Evolutionary conservation across 2,888 invertebrate genomes (phyloP).

Genomic region (Dicyrtomina minuta): DNA sequence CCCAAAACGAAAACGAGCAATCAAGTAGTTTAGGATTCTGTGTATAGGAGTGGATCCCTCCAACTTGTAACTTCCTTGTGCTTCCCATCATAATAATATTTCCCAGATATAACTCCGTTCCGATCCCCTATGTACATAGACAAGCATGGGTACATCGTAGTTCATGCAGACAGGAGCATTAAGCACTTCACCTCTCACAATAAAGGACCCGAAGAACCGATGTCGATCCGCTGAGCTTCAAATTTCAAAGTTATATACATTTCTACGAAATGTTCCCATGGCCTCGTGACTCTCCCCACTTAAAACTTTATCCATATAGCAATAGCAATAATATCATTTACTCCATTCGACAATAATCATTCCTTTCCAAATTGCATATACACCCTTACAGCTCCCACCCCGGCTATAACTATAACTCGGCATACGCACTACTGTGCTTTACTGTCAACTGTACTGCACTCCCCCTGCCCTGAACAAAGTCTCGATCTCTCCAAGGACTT

Average conservation of each 20-base stretch:
- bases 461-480: too few relatives aligned
- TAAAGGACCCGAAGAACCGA: slow-evolving; percentile 38
- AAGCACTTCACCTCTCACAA: slow-evolving; percentile 28
- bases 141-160: neutral
- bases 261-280: slow-evolving; percentile 45
- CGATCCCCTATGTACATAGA: neutral
- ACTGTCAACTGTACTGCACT: too few relatives aligned
- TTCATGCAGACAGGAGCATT: neutral
- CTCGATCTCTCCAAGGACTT: too few relatives aligned
- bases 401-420: too few relatives aligned
- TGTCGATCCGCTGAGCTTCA: slow-evolving; percentile 37
- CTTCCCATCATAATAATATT: neutral
- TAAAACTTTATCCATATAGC: slow-evolving; percentile 31
- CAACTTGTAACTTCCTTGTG: neutral
- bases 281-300: slow-evolving; percentile 32
- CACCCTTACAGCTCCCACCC: neutral
- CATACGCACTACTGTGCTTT: too few relatives aligned
- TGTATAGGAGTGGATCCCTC: too few relatives aligned
- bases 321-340: slow-evolving; percentile 23
- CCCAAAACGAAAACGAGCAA: slow-evolving; percentile 38
- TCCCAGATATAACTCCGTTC: neutral
- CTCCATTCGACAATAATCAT: slow-evolving; percentile 26
- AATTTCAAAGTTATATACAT: slow-evolving; percentile 37
- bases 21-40: too few relatives aligned
- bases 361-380: slow-evolving; percentile 12